Base-by-base conservation (phyloP, 2,797 vertebrate species). In the Decapterus maruadsi region DNA sequence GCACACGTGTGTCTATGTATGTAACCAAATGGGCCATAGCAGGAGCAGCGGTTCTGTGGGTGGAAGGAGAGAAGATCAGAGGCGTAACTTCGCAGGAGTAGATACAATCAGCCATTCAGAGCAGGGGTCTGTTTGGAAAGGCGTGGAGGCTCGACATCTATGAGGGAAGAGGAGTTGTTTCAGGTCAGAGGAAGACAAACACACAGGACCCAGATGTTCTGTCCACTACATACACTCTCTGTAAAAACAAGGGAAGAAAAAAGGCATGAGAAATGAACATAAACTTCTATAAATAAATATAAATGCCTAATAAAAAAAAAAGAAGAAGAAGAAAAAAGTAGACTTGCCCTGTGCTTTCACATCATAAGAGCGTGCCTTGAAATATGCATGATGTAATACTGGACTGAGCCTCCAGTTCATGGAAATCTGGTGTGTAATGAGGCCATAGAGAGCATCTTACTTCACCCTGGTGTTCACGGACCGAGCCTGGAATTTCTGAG, bases 61-160 rank as follows among this genome's bases (percentile, higher is more conserved):
- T 68, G 80, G 68, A 84, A 59, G 53, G 72, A 68, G 64, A 76
- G 58, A 58, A 59, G 85, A 84, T 80, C 61, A 77, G 76, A 84
- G 80, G 64, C 46, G 54, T 61, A 70, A n/a, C 80, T 70, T 68
- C 46, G 43, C 78, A 76, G 74, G 57, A 60, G 74, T 22, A 53
- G 56, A 78, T 43, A 91, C 89, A 90, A 84, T 89, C 86, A 46
- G 40, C 84, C 85, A 83, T 81, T 88, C 82, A 93, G 86, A 76
- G 75, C 72, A 31, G 69, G 72, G 50, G 20, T 81, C 17, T 82
- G 80, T 90, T 89, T 89, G 46, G 78, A 84, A 80, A 85, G 80
- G 75, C 14, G 19, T 65, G 79, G 74, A 80, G 67, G 72, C 73
- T 70, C 8, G 46, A 72, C 80, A 67, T 68, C 42, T 65, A 67